Conservation (phyloP, 2,797 vertebrate genomes). For the Pelodytes ibericus region DNA sequence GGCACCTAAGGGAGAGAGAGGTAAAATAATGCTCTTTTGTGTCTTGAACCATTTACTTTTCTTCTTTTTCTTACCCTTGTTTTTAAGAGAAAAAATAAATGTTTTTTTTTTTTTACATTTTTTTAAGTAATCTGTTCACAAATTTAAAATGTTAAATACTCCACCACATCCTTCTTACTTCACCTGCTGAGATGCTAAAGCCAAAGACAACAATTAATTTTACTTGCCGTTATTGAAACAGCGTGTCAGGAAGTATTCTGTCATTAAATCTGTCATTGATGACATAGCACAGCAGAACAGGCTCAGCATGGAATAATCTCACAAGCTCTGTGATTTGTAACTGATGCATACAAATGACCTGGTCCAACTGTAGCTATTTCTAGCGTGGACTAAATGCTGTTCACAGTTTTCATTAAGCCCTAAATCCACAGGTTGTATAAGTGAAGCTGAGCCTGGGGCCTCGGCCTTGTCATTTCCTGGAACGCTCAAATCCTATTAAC, state of each 20-base stretch:
- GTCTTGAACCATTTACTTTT: no score
- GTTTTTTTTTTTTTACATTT: not conserved
- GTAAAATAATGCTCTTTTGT: no score
- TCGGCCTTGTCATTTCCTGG: constrained; percentile 24
- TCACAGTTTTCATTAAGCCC: constrained; percentile 48
- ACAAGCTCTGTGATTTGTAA: constrained; percentile 52
- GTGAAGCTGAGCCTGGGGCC: constrained; percentile 44
- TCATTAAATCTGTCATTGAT: constrained; percentile 52
- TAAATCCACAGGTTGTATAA: constrained; percentile 49
- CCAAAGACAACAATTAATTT: constrained; percentile 52
- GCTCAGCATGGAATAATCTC: constrained; percentile 52
- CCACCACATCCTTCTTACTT: constrained; percentile 8
- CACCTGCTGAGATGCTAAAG: constrained; percentile 34
- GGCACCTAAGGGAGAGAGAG: no score
- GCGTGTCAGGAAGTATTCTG: constrained; percentile 37
- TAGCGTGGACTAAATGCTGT: constrained; percentile 43
- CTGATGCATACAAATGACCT: constrained; percentile 51
- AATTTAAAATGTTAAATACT: constrained; percentile 7
- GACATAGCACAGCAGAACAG: constrained; percentile 48
- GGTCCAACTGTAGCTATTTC: constrained; percentile 50
- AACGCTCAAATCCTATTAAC: constrained; percentile 33
- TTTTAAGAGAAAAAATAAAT: not conserved
- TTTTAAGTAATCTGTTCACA: not conserved
- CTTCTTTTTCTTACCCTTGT: not conserved
- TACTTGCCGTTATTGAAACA: constrained; percentile 14